These are phyloP conservation scores for Gymnorhina tibicen DNA, from an alignment of 2,113 vertebrate genomes.

Conservation along the genomic window DNA sequence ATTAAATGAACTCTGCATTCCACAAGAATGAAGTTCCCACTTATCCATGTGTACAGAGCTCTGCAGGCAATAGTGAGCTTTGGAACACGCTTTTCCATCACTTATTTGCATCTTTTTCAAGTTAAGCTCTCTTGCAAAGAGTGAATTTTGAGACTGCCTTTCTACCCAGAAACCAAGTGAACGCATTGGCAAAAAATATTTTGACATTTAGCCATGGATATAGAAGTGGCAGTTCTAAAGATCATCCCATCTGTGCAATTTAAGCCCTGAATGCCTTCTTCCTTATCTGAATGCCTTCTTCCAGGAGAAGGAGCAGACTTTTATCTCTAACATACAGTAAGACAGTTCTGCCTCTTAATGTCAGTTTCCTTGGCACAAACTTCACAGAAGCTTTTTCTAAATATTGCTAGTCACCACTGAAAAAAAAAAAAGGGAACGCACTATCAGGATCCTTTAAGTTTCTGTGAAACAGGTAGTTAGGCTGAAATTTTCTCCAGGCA, in stretches of 20 bases:
- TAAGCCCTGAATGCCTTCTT: background rate
- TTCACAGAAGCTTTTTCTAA: background rate
- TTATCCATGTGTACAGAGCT: background rate
- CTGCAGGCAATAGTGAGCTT: background rate
- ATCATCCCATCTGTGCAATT: background rate
- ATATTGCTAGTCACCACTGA: background rate
- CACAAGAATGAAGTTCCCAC: background rate
- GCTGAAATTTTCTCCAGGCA: background rate
- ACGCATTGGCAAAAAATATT: background rate
- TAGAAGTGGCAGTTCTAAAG: background rate
- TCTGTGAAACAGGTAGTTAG: background rate
- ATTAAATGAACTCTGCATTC: background rate
- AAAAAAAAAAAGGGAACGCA: background rate
- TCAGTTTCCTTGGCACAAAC: background rate
- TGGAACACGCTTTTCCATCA: background rate
- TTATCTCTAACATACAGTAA: background rate
- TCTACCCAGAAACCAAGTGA: background rate
- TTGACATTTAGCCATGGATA: background rate
- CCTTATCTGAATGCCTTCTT: background rate
- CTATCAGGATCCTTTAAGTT: background rate
- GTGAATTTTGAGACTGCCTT: background rate
- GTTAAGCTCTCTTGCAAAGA: background rate
- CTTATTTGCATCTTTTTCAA: background rate
- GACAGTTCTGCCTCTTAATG: background rate
- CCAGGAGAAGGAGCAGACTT: background rate